Base-by-base conservation (phyloP, 2,113 vertebrate species). In the Anser brachyrhynchus region DNA sequence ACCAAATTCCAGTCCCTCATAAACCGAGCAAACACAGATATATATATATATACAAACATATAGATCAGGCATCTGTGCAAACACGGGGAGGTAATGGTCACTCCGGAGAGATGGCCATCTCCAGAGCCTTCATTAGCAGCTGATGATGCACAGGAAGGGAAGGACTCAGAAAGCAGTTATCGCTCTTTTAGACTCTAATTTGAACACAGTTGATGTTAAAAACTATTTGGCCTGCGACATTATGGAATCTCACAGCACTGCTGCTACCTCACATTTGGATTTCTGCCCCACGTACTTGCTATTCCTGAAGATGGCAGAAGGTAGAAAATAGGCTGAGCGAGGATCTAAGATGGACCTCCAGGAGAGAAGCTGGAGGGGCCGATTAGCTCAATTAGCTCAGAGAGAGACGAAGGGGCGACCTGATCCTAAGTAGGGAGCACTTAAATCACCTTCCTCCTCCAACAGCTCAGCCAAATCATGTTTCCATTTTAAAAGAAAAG, bases 231-330 rank as follows among this genome's bases (percentile, higher is more conserved):
- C 13, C 51, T 49, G 69, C 13, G 65, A 51, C 16, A 3, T 25
- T 9, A n/a, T 6, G 55, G 79, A 66, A 77, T 87, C 55, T 70
- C 64, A 54, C 51, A n/a, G 91, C 76, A 21, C 25, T 18, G 14
- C 13, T 2, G 1, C 62, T 49, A 4, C 18, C 83, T 39, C 35
- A 33, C 0, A 13, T 43, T 1, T 43, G 74, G 28, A 67, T 57
- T 92, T 55, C 55, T 74, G 59, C 69, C 91, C 83, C 61, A 76
- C 0, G 0, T 6, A 8, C 6, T 11, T 22, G 46, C 46, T 49
- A 6, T 49, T 49, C 46, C 46, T 22, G 46, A 49, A 22, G 46
- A 49, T 49, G 46, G 46, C 5, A 21, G 46, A 12, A 9, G 39
- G 52, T 16, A 51, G 83, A 41, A 46, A 69, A 72, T 19, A 72